Percentiles rank a stretch among this genome's conserved stretches.
These are phyloP conservation scores for Onychomys leucogaster DNA, from an alignment of 2,797 vertebrate species.

Conservation along the genomic window DNA sequence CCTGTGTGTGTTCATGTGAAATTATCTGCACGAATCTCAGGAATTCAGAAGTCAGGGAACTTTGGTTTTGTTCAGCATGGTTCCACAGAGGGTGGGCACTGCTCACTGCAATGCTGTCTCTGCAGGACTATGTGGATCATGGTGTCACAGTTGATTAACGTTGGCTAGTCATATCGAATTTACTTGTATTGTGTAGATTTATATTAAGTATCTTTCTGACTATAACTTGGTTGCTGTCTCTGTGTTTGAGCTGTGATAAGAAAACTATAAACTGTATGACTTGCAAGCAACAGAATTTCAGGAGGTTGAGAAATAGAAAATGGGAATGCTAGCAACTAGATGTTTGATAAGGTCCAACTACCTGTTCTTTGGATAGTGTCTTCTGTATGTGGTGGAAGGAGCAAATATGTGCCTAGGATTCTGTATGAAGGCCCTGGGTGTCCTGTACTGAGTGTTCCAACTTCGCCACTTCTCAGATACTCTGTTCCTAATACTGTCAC, in stretches of 20 bases:
- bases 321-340: background rate
- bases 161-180: background rate
- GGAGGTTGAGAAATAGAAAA: background rate
- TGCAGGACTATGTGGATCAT: background rate
- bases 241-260: background rate
- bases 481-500: background rate
- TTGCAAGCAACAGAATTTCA: background rate
- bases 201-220: background rate
- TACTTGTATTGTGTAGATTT: background rate
- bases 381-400: background rate
- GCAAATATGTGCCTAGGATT: background rate
- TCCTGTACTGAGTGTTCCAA: background rate
- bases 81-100: background rate
- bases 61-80: background rate
- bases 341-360: background rate
- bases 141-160: background rate
- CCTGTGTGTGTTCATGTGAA: background rate
- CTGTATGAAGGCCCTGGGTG: background rate
- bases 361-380: background rate
- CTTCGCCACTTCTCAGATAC: background rate
- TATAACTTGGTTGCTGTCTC: background rate
- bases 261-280: background rate
- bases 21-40: background rate
- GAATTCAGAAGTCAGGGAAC: background rate
- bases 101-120: background rate